A percentile compares a stretch with the other conserved stretches of the same genome.
Conservation (phyloP, 2,113 vertebrate genomes). For the Todiramphus chloris region DNA sequence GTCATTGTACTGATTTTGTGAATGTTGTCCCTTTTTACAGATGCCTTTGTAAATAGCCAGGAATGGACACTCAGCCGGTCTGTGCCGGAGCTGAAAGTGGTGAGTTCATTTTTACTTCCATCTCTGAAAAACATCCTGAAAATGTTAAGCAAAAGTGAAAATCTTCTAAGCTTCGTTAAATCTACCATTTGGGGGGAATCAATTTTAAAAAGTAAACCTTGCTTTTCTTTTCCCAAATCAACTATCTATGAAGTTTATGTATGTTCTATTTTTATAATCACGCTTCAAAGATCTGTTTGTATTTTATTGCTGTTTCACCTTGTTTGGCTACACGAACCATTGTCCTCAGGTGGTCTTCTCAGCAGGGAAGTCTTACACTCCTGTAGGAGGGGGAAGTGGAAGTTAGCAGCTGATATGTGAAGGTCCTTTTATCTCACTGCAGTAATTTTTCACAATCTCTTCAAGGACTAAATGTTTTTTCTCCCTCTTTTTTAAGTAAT, state of each 20-base stretch:
- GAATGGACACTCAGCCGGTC: conserved; percentile 96
- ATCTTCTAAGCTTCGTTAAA: neutral
- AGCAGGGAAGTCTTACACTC: neutral
- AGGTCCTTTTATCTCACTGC: neutral
- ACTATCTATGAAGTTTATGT: neutral
- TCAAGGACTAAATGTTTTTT: neutral
- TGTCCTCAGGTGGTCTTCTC: neutral
- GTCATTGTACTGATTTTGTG: neutral
- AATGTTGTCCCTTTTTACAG: conserved; percentile 77
- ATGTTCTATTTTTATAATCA: neutral
- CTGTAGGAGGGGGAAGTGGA: neutral
- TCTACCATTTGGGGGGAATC: neutral
- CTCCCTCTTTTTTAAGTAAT: neutral
- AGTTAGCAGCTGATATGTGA: neutral
- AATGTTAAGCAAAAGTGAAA: neutral
- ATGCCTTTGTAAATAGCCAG: conserved; percentile 99
- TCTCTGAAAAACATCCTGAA: neutral
- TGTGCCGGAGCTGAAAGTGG: conserved; percentile 98
- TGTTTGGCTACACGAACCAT: neutral
- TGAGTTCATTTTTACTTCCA: conserved; percentile 72
- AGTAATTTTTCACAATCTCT: neutral
- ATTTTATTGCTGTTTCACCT: neutral
- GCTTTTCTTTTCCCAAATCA: neutral
- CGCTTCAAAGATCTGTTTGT: neutral
- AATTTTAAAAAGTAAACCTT: neutral